A percentile compares a stretch with the other conserved stretches of the same genome.
Conservation (phyloP, 1,140 invertebrate genomes). For the Propsilocerus akamusi region DNA sequence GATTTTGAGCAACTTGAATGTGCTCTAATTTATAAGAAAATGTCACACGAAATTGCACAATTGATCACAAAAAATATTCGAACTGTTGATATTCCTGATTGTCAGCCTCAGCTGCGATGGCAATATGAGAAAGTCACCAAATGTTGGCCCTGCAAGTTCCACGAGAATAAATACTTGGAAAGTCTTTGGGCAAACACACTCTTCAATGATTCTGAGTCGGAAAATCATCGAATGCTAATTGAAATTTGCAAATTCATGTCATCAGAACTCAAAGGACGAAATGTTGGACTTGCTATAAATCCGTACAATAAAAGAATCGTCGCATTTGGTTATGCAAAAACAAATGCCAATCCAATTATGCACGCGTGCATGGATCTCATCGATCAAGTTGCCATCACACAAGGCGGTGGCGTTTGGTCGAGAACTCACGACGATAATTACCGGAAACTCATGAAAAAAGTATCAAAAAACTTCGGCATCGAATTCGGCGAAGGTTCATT, state of each 20-base stretch:
- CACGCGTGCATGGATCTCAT: constrained; percentile 75
- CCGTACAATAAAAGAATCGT: constrained; percentile 13
- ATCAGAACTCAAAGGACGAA: constrained; percentile 45
- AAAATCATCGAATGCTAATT: constrained; percentile 41
- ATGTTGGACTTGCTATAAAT: constrained; percentile 43
- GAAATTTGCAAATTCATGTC: constrained; percentile 29
- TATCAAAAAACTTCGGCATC: constrained; percentile 8
- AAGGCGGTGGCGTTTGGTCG: constrained; percentile 62
- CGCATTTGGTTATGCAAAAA: constrained; percentile 22
- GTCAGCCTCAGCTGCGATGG: constrained; percentile 36
- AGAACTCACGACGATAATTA: constrained; percentile 13
- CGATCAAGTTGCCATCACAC: constrained; percentile 63
- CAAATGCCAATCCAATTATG: constrained; percentile 45
- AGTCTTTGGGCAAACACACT: constrained; percentile 36
- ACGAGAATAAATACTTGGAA: constrained; percentile 53
- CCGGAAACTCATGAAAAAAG: constrained; percentile 11
- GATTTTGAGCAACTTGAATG: constrained; percentile 25
- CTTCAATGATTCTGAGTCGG: constrained; percentile 37
- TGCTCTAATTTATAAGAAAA: constrained; percentile 26
- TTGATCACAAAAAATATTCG: constrained; percentile 31
- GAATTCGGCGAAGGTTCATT: constrained; percentile 9
- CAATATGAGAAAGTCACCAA: constrained; percentile 43
- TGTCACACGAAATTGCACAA: constrained; percentile 23
- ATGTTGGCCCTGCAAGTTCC: constrained; percentile 74
- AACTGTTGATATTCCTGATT: constrained; percentile 35